Evolutionary conservation across 1,140 invertebrate genomes (phyloP).

Genomic region (Saccostrea cuccullata): DNA sequence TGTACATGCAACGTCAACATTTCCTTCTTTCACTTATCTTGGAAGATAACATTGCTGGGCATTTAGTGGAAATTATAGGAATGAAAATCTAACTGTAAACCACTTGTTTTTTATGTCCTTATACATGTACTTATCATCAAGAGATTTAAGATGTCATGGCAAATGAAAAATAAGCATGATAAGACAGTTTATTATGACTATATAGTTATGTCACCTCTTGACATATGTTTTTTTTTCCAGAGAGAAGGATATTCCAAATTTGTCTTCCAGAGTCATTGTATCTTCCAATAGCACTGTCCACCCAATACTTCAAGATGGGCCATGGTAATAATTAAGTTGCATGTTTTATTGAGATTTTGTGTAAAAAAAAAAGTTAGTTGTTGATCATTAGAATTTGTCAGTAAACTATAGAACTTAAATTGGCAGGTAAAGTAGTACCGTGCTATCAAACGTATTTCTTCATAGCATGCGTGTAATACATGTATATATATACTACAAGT

Average conservation of each 20-base stretch:
- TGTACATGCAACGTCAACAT: no score
- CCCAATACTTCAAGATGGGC: constrained; percentile 13
- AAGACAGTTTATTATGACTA: no score
- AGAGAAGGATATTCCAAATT: not conserved
- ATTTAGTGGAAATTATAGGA: no score
- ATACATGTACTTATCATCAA: no score
- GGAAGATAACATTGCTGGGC: no score
- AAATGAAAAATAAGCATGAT: no score
- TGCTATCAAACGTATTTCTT: not conserved
- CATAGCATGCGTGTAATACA: not conserved
- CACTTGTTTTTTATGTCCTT: no score
- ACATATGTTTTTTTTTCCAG: not conserved
- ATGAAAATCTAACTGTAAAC: no score
- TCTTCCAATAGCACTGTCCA: not conserved
- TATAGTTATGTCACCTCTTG: no score
- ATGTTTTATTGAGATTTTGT: not conserved
- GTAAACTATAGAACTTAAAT: not conserved
- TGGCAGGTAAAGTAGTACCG: not conserved
- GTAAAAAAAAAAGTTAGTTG: not conserved
- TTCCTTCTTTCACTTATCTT: no score
- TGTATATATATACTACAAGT: not conserved
- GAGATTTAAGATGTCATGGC: no score
- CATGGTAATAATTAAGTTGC: not conserved
- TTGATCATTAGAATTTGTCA: not conserved
- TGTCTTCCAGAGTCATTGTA: not conserved